These are phyloP conservation scores for Teleiodes luculella DNA, from an alignment of 2,888 invertebrate species.

Conservation along the genomic window DNA sequence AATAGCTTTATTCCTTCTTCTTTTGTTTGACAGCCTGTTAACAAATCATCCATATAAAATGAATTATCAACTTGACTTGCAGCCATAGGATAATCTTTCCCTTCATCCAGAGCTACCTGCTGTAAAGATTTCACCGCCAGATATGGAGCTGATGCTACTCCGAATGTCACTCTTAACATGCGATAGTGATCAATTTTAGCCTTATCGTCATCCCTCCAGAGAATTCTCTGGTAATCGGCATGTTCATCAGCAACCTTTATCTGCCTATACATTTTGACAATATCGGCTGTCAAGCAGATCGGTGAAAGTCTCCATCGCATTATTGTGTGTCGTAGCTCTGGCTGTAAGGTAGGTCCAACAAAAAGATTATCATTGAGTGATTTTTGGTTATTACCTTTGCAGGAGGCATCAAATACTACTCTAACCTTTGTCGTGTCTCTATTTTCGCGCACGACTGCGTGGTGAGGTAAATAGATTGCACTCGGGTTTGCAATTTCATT, in stretches of 20 bases:
- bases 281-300: slow-evolving; percentile 19
- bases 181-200: slow-evolving; percentile 20
- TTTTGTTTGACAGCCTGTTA: slow-evolving; percentile 26
- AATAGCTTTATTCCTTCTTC: slow-evolving; percentile 21
- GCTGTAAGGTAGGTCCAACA: slow-evolving; percentile 26
- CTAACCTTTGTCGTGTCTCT: slow-evolving; percentile 24
- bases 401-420: slow-evolving; percentile 25
- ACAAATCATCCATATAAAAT: slow-evolving; percentile 27
- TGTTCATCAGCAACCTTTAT: slow-evolving; percentile 10
- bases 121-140: slow-evolving; percentile 19
- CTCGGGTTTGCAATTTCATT: slow-evolving; percentile 10
- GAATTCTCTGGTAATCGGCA: slow-evolving; percentile 15
- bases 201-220: slow-evolving; percentile 17
- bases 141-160: too few relatives aligned
- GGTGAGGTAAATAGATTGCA: slow-evolving; percentile 32
- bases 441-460: slow-evolving; percentile 29
- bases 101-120: slow-evolving; percentile 20
- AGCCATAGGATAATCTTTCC: slow-evolving; percentile 19
- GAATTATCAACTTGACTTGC: slow-evolving; percentile 8
- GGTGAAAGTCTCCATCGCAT: slow-evolving; percentile 21
- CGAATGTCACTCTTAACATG: slow-evolving; percentile 24
- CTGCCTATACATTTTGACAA: slow-evolving; percentile 33
- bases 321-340: slow-evolving; percentile 25
- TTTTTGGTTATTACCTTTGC: slow-evolving; percentile 11
- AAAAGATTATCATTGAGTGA: slow-evolving; percentile 25